These are phyloP conservation scores for Bolinopsis microptera DNA, from an alignment of 37 sponge, comb jelly and placozoan genomes.

Conservation along the genomic window DNA sequence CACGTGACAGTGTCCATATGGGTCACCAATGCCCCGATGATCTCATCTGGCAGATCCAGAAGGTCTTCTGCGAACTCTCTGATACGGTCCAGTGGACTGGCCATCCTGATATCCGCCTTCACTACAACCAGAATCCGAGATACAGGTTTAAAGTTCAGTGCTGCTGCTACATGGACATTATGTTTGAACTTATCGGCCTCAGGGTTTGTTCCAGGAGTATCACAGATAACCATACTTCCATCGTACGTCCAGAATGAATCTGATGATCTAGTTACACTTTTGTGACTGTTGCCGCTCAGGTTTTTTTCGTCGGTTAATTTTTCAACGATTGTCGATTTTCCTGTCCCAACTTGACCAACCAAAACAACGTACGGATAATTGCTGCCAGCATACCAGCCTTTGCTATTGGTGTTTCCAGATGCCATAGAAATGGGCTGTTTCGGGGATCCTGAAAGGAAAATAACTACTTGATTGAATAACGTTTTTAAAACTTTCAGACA, in stretches of 20 bases:
- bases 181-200: neutral
- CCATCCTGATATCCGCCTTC: neutral
- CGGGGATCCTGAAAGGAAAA: too few species aligned
- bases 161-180: neutral
- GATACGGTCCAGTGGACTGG: neutral
- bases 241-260: neutral
- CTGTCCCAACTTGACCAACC: neutral
- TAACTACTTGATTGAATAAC: too few species aligned
- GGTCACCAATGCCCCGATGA: neutral
- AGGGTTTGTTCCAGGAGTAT: neutral
- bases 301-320: neutral
- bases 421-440: too few species aligned
- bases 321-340: neutral
- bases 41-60: neutral
- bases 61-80: neutral
- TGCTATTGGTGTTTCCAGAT: too few species aligned
- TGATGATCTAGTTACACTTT: neutral
- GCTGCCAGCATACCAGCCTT: too few species aligned
- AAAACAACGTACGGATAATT: neutral
- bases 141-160: neutral
- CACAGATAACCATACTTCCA: neutral
- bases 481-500: too few species aligned
- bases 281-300: neutral
- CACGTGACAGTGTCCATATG: neutral
- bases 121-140: neutral